A percentile compares a stretch with the other conserved stretches of the same genome.
phyloP scores from a whole-genome alignment of 1,140 invertebrate genomes.

The Lepidotrigona ventralis region DNA sequence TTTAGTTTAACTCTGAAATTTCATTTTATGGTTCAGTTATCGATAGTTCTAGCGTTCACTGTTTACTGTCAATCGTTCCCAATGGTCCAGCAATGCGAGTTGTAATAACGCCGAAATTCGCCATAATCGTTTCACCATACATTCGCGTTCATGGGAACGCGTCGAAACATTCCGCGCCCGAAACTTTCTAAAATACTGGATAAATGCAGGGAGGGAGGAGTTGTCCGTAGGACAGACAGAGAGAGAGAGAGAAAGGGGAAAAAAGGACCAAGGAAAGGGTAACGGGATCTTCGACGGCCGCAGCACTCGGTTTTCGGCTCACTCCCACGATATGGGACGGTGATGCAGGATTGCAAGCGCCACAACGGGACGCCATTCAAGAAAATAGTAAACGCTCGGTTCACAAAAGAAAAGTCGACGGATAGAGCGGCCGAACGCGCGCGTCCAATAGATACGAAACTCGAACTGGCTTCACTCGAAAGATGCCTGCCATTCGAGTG shows the following conservation, averaged over 20 bases:
- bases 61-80: too few relatives aligned
- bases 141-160: background rate
- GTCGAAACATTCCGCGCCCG: background rate
- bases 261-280: slow-evolving; percentile 60
- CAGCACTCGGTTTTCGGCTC: slow-evolving; percentile 40
- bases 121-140: slow-evolving; percentile 1
- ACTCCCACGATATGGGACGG: slow-evolving; percentile 56
- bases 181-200: background rate
- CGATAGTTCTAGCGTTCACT: too few relatives aligned
- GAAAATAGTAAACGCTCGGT: slow-evolving; percentile 41
- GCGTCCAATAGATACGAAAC: slow-evolving; percentile 54
- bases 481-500: slow-evolving; percentile 30
- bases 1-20: too few relatives aligned
- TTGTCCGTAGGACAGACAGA: slow-evolving; percentile 22
- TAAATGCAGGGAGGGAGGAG: background rate
- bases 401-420: slow-evolving; percentile 56
- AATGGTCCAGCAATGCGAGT: too few relatives aligned
- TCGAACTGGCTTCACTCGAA: slow-evolving; percentile 53
- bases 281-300: slow-evolving; percentile 60
- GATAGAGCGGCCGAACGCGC: slow-evolving; percentile 29
- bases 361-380: slow-evolving; percentile 51
- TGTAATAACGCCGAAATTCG: background rate
- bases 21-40: too few relatives aligned
- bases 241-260: slow-evolving; percentile 8
- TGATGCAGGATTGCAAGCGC: slow-evolving; percentile 39